phyloP scores from a whole-genome alignment of 2,797 vertebrate genomes.

The Muscicapa striata region DNA sequence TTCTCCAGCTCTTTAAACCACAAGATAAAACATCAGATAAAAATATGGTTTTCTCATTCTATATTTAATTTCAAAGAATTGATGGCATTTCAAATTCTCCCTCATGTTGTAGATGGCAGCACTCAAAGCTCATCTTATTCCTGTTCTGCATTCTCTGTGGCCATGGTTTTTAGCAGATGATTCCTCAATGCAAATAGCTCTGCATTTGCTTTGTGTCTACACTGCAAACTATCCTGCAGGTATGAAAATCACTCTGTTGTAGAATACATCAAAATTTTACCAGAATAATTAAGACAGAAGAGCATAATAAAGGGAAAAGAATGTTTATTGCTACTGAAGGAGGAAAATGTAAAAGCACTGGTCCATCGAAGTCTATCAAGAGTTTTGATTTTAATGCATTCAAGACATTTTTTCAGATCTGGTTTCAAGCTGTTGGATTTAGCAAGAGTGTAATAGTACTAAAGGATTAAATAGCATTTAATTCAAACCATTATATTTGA shows the following conservation, averaged over 20 bases:
- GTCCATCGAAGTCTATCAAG: neutral
- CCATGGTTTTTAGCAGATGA: slow-evolving; percentile 91
- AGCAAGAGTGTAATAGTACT: neutral
- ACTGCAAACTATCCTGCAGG: slow-evolving; percentile 87
- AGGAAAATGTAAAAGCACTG: neutral
- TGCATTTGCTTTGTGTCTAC: slow-evolving; percentile 94
- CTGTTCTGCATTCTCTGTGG: slow-evolving; percentile 86
- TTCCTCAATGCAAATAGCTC: slow-evolving; percentile 81
- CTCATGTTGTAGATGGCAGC: slow-evolving; percentile 80
- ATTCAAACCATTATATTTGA: neutral
- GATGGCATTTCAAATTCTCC: neutral
- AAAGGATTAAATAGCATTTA: slow-evolving; percentile 8
- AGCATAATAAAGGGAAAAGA: neutral
- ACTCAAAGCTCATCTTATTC: slow-evolving; percentile 82
- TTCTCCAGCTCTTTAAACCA: neutral
- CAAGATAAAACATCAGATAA: neutral
- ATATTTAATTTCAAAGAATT: neutral
- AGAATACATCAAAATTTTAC: neutral
- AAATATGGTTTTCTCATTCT: neutral
- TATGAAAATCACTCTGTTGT: slow-evolving; percentile 47
- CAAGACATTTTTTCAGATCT: neutral
- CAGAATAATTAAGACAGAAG: neutral
- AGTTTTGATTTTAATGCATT: slow-evolving; percentile 4
- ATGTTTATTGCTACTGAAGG: neutral
- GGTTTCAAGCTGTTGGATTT: slow-evolving; percentile 16